Percentiles rank a stretch among this genome's conserved stretches.
Conservation (phyloP, 23 tunicate species). For the Ascidia mentula region DNA sequence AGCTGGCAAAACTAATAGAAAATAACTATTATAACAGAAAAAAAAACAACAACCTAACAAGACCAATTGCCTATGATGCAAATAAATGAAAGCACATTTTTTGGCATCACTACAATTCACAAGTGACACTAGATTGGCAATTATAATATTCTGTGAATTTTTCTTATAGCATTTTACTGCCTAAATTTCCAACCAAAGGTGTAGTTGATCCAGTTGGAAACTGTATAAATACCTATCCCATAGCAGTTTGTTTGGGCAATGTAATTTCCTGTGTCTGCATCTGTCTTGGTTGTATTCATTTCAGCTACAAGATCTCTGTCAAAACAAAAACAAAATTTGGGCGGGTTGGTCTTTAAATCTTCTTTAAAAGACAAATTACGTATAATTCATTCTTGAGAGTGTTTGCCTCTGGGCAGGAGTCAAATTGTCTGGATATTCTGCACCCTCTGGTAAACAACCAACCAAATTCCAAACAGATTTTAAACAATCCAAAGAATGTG, state of each 20-base stretch:
- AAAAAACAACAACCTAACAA: neutral
- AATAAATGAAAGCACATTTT: too few species aligned
- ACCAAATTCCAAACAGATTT: slow-evolving; percentile 11
- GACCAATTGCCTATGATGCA: too few species aligned
- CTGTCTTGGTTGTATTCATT: neutral
- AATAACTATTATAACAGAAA: too few species aligned
- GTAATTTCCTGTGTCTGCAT: slow-evolving; percentile 12
- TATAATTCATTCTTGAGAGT: neutral
- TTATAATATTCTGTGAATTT: too few species aligned
- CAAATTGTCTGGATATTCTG: slow-evolving; percentile 11
- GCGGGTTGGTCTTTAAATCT: too few species aligned
- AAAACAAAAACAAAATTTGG: neutral
- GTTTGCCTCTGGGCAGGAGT: neutral
- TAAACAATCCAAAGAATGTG: slow-evolving; percentile 20
- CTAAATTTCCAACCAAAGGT: too few species aligned
- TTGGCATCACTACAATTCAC: too few species aligned
- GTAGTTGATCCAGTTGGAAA: neutral
- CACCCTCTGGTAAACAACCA: slow-evolving; percentile 23
- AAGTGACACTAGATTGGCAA: too few species aligned
- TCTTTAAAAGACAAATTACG: too few species aligned
- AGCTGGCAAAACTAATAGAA: too few species aligned
- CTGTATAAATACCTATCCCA: slow-evolving; percentile 22
- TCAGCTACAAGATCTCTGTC: neutral
- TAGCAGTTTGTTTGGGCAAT: slow-evolving; percentile 3
- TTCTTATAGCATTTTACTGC: too few species aligned